Base-by-base conservation (phyloP, 2,888 invertebrate species). In the Trilocha varians region DNA sequence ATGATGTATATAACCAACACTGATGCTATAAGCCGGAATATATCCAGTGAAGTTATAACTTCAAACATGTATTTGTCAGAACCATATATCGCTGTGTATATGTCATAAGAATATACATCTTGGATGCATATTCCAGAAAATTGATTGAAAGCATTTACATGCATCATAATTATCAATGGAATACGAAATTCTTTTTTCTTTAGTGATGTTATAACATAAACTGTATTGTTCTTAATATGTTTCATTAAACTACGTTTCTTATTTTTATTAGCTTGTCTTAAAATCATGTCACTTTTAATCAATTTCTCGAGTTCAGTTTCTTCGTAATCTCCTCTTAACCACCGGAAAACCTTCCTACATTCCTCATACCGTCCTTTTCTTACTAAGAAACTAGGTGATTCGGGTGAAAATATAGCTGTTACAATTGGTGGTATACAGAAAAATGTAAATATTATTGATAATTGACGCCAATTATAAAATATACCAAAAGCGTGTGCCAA, bases 331-430 rank as follows among this genome's bases (percentile, higher is more conserved):
- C 88, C 89, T 48, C 90, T 71, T 33, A 88, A 76, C 78, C 86
- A 89, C 15, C 78, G 70, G 16, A 89, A 87, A 0, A 88, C 76
- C 25, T 68, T 62, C 44, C 79, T 75, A 1, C 89, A 88, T 32
- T 88, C 83, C 0, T 78, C 78, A 1, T 78, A 65, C 9, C 78
- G 72, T 0, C 86, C 87, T 46, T 87, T 87, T 25, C 86, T 79
- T 0, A 88, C 77, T 13, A 91, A 57, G 90, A 90, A 91, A 42
- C 82, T 80, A 0, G 91, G 91, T 1, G 90, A 87, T 63, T 91
- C 91, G 0, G 89, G 89, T 0, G 71, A 67, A 34, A 61, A 65
- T 16, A 70, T 53, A 2, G 68, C 62, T 5, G 74, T 65, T 0
- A 74, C 16, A 18, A 89, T 59, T 16, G 87, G 77, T 2, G 78